Conservation (phyloP, 2,113 vertebrate species). For the Oxyruncus cristatus region DNA sequence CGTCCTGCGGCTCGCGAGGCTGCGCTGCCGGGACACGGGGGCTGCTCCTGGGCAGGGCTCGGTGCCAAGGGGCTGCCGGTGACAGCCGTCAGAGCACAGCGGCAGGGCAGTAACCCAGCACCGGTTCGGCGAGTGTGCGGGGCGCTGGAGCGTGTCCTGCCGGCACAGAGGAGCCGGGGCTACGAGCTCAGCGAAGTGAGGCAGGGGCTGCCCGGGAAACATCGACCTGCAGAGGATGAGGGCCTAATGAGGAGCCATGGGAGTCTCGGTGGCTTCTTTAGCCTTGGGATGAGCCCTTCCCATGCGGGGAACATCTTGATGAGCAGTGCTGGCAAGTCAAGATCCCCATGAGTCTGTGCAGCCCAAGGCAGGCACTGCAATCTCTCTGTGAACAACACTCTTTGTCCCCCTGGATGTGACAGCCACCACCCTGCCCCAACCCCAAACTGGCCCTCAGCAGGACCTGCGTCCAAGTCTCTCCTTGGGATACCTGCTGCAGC, state of each 20-base stretch:
- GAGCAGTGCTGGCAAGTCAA: not conserved
- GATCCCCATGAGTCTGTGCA: not conserved
- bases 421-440: not conserved
- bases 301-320: fast-evolving
- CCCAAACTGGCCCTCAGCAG: not conserved
- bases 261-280: not conserved
- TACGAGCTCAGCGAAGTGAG: not conserved
- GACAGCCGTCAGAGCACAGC: not conserved
- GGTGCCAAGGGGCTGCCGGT: not conserved
- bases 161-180: not conserved
- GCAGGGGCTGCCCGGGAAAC: not conserved
- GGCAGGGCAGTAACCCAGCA: not conserved
- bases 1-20: not conserved
- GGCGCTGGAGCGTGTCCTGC: not conserved
- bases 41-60: not conserved
- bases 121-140: not conserved
- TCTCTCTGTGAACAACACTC: no score
- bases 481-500: not conserved
- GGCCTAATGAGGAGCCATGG: not conserved
- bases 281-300: not conserved
- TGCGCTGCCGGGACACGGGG: not conserved
- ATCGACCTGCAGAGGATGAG: fast-evolving
- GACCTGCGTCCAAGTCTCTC: not conserved
- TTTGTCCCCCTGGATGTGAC: not conserved
- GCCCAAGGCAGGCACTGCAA: not conserved